Evolutionary conservation across 2,113 vertebrate species (phyloP), one percentile per base, ranked within the genome.

Genomic region (Mirounga angustirostris): DNA sequence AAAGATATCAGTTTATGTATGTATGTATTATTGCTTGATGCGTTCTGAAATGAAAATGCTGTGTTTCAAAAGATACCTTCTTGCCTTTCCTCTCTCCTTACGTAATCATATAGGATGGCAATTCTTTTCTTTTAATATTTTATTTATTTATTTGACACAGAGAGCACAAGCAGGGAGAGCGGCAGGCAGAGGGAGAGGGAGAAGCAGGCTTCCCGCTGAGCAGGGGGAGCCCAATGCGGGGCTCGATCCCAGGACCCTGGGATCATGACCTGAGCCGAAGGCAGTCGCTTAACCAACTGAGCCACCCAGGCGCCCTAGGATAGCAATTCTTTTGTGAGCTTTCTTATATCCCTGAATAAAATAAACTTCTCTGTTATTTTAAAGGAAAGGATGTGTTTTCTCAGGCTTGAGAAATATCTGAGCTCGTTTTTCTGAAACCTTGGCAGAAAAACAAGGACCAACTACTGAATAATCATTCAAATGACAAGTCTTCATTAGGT

Each of bases 1-100:
- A 94, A 96, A 98, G 98, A 98, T 98, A 98, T 93, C 98, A 98
- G 94, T 98, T 36, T 36, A 36, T 36, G 36, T 36, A 36, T 36
- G 36, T 36, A 36, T 36, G 36, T 36, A 94, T 90, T 94, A 98
- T 83, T 97, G 81, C 81, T 78, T 96, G 87, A 81, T 97, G 40
- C 92, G 52, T 95, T 97, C 95, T 88, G 56, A 92, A 98, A 93
- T 97, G 96, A 90, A 98, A 98, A 98, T 95, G 71, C 86, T 97
- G 94, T 90, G 46, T 40, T 98, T 95, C 82, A 43, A 89, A 96
- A 82, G 85, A 10, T 2, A n/a, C 26, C 76, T 50, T 90, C 65
- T 89, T 87, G 52, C 81, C 61, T 43, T 4, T 82, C 69, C 86
- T 93, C 61, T 88, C 43, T 80, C 19, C 94, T 94, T 96, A 69